Evolutionary conservation across 2,888 invertebrate genomes (phyloP), one percentile per base, ranked within the genome.

Genomic region (Athalia rosae): DNA sequence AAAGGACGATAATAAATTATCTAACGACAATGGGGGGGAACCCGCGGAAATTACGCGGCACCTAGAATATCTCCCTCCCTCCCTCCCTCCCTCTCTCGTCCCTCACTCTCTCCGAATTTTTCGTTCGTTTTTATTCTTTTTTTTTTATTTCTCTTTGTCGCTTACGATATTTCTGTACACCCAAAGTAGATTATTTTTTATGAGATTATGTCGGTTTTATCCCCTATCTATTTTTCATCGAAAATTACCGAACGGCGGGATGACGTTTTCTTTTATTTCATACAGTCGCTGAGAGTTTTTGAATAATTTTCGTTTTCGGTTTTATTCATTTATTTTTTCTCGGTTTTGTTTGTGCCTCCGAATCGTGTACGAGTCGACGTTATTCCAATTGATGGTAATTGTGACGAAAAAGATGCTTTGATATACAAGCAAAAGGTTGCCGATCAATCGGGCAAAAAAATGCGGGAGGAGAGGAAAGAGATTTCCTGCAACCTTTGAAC

Each of bases 1-100:
- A 11, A 67, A 67, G 50, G 50, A 67, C 50, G 67, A 41, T n/a
- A 13, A 67, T 53, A 53, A 67, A 67, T 67, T 67, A 67, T 67
- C n/a, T 50, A 67, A 67, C 67, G 28, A 67, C 41, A 67, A 67
- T 28, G 50, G 53, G 8, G n/a, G 48, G 0, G 9, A 67, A 50
- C 13, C 9, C 11, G 5, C 47, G 11, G 47, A 64, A 28, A 64
- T 47, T 47, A 64, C 64, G 47, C 64, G n/a, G n/a, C n/a, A 47
- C 47, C 63, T 4, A 47, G 64, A 28, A 28, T 28, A 53, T 53
- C 7, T 7, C 7, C 53, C 7, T n/a, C 4, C 53, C 53, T 53
- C 53, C 53, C 7, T 4, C 7, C 50, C 67, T 15, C 50, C 15
- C 28, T 4, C 50, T 28, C 28, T 3, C 28, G 9, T 15, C 47